Percentiles rank a stretch among this genome's conserved stretches.
Conservation (phyloP, 2,888 invertebrate genomes). For the Steromphala cineraria region DNA sequence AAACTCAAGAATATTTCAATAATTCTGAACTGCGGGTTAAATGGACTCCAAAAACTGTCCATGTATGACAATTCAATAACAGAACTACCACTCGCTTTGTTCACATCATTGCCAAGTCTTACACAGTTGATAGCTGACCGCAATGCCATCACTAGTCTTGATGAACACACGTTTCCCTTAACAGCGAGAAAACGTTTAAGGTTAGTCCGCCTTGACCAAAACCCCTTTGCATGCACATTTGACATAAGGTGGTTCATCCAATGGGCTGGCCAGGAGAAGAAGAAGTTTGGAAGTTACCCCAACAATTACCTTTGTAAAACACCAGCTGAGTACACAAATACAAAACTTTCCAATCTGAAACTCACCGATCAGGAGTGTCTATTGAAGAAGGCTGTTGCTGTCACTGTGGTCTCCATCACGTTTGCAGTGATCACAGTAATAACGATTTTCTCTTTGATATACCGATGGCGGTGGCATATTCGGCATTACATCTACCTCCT, state of each 20-base stretch:
- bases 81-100: not conserved
- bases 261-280: not conserved
- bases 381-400: not conserved
- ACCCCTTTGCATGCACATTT: constrained; percentile 9
- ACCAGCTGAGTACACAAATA: not conserved
- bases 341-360: not conserved
- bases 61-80: not conserved
- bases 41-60: not conserved
- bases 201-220: not conserved
- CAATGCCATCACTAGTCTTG: not conserved
- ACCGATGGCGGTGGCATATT: constrained; percentile 13
- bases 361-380: not conserved
- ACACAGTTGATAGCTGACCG: not conserved
- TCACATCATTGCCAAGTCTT: not conserved
- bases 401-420: not conserved
- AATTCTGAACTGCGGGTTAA: not conserved
- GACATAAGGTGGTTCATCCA: not conserved
- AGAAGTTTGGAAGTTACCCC: constrained; percentile 1
- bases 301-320: not conserved
- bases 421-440: not conserved
- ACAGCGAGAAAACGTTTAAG: not conserved
- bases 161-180: not conserved
- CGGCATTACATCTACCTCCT: not conserved
- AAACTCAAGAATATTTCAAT: not conserved
- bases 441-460: not conserved